Evolutionary conservation across 2,888 invertebrate species (phyloP).

Genomic region (Liodrosophila aerea): DNA sequence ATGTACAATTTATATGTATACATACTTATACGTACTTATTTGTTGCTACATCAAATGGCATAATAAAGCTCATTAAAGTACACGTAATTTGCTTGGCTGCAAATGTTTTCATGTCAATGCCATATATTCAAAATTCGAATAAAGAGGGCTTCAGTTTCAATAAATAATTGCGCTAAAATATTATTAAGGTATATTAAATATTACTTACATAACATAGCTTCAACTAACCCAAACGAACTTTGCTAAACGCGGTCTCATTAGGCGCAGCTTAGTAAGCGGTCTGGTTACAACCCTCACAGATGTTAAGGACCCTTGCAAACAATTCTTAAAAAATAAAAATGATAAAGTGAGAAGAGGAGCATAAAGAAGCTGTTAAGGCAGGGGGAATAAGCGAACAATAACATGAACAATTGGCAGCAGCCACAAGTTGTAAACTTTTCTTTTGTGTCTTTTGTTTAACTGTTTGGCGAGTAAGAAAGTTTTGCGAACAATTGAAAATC

Average conservation of each 20-base stretch:
- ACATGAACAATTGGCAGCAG: constrained; percentile 11
- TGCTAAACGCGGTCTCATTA: too few species aligned
- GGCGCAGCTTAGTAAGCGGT: too few species aligned
- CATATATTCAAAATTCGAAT: too few species aligned
- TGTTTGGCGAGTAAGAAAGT: constrained; percentile 25
- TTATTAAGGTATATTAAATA: too few species aligned
- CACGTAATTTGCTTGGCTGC: background rate
- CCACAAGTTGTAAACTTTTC: constrained; percentile 3
- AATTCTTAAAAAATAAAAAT: background rate
- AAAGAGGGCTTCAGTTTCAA: too few species aligned
- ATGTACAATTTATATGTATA: constrained; percentile 4
- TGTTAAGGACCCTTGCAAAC: background rate
- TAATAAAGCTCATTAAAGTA: constrained; percentile 11
- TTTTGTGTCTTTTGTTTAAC: background rate
- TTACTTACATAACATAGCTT: too few species aligned
- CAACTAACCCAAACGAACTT: background rate
- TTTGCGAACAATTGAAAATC: constrained; percentile 49
- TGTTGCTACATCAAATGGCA: background rate
- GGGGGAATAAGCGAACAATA: constrained; percentile 14
- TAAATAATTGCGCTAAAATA: too few species aligned
- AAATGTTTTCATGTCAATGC: too few species aligned
- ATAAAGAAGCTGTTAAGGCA: background rate
- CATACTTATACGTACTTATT: background rate
- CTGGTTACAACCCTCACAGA: background rate
- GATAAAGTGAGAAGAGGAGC: background rate